A percentile compares a stretch with the other conserved stretches of the same genome.
These are phyloP conservation scores for Danio albolineatus DNA, from an alignment of 2,797 vertebrate species.

Conservation along the genomic window DNA sequence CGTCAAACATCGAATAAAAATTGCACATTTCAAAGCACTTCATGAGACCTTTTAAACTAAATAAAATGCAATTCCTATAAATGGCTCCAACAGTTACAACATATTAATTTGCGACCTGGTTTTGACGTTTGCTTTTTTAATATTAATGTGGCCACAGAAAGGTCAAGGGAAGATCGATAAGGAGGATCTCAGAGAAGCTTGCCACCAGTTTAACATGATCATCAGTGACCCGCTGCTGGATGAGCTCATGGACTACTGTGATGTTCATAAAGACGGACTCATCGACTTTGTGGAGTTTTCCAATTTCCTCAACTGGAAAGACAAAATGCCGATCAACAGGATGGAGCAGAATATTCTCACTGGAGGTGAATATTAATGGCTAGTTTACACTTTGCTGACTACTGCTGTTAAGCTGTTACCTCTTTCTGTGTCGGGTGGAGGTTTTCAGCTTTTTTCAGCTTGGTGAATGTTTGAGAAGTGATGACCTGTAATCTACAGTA, in stretches of 20 bases:
- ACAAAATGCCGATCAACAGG: slow-evolving; percentile 78
- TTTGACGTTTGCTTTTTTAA: neutral
- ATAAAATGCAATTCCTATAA: no score
- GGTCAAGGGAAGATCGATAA: slow-evolving; percentile 84
- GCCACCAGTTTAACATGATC: slow-evolving; percentile 78
- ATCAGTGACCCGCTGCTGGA: slow-evolving; percentile 78
- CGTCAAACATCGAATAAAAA: no score
- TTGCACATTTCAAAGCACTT: no score
- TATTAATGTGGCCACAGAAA: slow-evolving; percentile 64
- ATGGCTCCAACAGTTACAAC: no score
- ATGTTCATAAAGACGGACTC: slow-evolving; percentile 82
- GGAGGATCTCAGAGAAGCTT: slow-evolving; percentile 78
- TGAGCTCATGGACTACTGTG: slow-evolving; percentile 85
- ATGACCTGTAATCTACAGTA: no score
- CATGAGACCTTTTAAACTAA: no score
- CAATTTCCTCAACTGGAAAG: slow-evolving; percentile 93
- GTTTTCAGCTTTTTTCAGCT: no score
- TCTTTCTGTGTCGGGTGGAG: no score
- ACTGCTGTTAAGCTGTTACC: no score
- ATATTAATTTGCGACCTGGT: neutral
- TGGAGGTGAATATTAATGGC: slow-evolving; percentile 72
- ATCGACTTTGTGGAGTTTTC: slow-evolving; percentile 87
- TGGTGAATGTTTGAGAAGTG: no score
- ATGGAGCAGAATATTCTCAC: slow-evolving; percentile 78
- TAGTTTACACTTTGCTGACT: no score